A percentile compares a stretch with the other conserved stretches of the same genome.
Evolutionary conservation across 2,888 invertebrate species (phyloP).

Genomic region (Microctonus aethiopoides): DNA sequence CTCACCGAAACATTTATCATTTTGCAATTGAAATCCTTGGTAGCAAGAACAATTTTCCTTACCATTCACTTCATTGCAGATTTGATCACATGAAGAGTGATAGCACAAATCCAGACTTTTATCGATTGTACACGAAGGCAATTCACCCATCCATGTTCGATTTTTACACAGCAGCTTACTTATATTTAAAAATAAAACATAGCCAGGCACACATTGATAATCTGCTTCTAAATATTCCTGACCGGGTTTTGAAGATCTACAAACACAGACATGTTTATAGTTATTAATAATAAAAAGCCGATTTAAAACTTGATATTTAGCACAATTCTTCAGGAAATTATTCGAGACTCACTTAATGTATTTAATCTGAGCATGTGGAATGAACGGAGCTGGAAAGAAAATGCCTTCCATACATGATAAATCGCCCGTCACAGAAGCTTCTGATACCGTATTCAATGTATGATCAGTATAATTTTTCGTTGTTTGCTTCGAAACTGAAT

Average conservation of each 20-base stretch:
- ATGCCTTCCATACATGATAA: conserved; percentile 63
- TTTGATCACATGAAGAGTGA: conserved; percentile 60
- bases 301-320: too few relatives aligned
- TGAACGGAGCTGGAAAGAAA: conserved; percentile 61
- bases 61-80: conserved; percentile 59
- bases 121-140: conserved; percentile 58
- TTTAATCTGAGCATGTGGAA: conserved; percentile 63
- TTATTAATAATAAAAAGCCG: too few relatives aligned
- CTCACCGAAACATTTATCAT: conserved; percentile 56
- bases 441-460: background rate
- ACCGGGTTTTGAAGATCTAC: conserved; percentile 61
- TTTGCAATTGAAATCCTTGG: conserved; percentile 58
- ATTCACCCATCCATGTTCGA: conserved; percentile 60
- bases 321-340: background rate
- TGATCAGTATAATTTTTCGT: background rate
- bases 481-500: background rate
- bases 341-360: conserved; percentile 62
- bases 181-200: conserved; percentile 49
- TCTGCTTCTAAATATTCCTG: conserved; percentile 64
- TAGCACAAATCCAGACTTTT: conserved; percentile 51
- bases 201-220: conserved; percentile 62
- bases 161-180: conserved; percentile 58
- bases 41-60: conserved; percentile 59
- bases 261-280: too few relatives aligned
- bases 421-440: conserved; percentile 47